phyloP scores from a whole-genome alignment of 2,888 invertebrate species.

The Ophraella communa region DNA sequence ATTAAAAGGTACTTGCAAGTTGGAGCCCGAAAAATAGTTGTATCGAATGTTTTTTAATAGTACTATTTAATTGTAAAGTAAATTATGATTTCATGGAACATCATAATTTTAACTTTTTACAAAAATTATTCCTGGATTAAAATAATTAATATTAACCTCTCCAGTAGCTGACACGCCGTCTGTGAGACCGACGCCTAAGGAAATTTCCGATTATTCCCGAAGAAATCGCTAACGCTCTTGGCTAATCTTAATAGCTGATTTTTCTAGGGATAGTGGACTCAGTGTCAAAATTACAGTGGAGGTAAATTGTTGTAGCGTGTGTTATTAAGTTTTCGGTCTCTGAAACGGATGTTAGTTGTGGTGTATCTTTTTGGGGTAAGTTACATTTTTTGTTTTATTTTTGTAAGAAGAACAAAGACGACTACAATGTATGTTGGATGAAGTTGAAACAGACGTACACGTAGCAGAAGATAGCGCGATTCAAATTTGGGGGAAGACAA shows the following conservation, averaged over 20 bases:
- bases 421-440: slow-evolving; percentile 9
- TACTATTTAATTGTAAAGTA: too few species aligned
- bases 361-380: background rate
- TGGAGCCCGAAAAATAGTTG: too few species aligned
- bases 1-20: too few species aligned
- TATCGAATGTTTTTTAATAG: too few species aligned
- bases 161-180: background rate
- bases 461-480: slow-evolving; percentile 15
- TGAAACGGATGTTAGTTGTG: slow-evolving; percentile 12
- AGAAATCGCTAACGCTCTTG: background rate
- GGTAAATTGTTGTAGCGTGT: too few species aligned
- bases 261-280: slow-evolving; percentile 1
- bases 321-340: too few species aligned
- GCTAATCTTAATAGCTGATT: slow-evolving; percentile 1
- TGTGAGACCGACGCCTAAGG: slow-evolving; percentile 14
- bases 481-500: slow-evolving; percentile 7
- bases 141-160: too few species aligned
- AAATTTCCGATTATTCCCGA: background rate
- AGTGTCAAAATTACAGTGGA: too few species aligned
- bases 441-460: slow-evolving; percentile 8
- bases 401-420: background rate
- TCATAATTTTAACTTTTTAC: too few species aligned
- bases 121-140: too few species aligned
- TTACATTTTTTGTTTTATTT: slow-evolving; percentile 4
- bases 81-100: too few species aligned